phyloP scores from a whole-genome alignment of 2,113 vertebrate genomes.

The Neolamprologus tretocephalus region DNA sequence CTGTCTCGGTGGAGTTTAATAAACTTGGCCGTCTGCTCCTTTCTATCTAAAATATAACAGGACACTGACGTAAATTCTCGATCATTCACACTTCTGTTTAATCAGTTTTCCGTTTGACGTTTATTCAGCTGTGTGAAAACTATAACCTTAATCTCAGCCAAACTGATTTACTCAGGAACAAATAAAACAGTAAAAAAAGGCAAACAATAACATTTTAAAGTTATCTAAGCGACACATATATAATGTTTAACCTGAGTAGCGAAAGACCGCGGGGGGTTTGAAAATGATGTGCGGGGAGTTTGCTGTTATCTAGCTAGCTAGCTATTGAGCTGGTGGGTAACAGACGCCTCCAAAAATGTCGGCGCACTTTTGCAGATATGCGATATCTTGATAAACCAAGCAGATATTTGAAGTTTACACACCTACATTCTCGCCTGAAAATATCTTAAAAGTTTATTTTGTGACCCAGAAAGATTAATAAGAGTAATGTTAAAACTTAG shows the following conservation, averaged over 20 bases:
- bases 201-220: neutral
- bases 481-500: accelerated
- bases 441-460: neutral
- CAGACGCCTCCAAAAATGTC: accelerated
- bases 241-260: neutral
- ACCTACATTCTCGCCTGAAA: accelerated
- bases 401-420: neutral
- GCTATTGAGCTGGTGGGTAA: neutral
- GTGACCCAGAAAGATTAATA: neutral
- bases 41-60: neutral
- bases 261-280: neutral
- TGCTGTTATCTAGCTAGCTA: neutral
- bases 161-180: accelerated
- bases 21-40: accelerated
- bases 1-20: neutral
- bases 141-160: neutral
- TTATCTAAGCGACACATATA: neutral
- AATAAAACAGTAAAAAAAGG: neutral
- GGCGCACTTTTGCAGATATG: neutral
- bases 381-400: neutral
- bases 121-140: neutral
- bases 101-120: accelerated
- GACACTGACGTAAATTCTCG: neutral
- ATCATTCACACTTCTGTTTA: neutral
- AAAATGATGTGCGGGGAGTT: neutral